phyloP scores from a whole-genome alignment of 2,888 invertebrate species.

The Pseudanteris insignis region DNA sequence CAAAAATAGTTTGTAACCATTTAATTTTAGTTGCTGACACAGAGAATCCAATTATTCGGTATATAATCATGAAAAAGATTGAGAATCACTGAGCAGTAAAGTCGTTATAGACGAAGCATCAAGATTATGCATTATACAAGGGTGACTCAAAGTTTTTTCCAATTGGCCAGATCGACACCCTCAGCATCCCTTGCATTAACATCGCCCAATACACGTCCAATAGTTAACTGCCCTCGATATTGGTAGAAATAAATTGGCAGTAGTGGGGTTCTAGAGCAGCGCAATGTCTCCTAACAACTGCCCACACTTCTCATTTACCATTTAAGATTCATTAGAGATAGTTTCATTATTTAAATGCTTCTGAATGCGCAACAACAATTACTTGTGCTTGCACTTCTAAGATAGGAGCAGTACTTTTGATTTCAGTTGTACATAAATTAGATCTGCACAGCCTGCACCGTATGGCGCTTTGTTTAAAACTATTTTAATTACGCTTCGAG shows the following conservation, averaged over 20 bases:
- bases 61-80: conserved; percentile 19
- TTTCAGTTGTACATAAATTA: conserved; percentile 22
- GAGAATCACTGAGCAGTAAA: conserved; percentile 26
- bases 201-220: not conserved
- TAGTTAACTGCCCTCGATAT: too few relatives aligned
- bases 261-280: conserved; percentile 11
- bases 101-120: conserved; percentile 25
- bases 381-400: conserved; percentile 5
- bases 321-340: conserved; percentile 32
- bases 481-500: conserved; percentile 20
- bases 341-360: conserved; percentile 24
- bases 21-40: too few relatives aligned
- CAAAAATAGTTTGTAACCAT: too few relatives aligned
- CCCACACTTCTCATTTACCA: conserved; percentile 31
- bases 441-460: conserved; percentile 7
- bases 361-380: conserved; percentile 26
- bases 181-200: conserved; percentile 29
- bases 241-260: conserved; percentile 20
- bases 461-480: conserved; percentile 23
- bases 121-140: conserved; percentile 32
- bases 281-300: conserved; percentile 16
- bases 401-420: conserved; percentile 8
- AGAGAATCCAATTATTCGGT: too few relatives aligned
- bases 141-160: conserved; percentile 40
- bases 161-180: conserved; percentile 35